Base-by-base conservation (phyloP, 2,888 invertebrate species). In the Serripes groenlandicus region DNA sequence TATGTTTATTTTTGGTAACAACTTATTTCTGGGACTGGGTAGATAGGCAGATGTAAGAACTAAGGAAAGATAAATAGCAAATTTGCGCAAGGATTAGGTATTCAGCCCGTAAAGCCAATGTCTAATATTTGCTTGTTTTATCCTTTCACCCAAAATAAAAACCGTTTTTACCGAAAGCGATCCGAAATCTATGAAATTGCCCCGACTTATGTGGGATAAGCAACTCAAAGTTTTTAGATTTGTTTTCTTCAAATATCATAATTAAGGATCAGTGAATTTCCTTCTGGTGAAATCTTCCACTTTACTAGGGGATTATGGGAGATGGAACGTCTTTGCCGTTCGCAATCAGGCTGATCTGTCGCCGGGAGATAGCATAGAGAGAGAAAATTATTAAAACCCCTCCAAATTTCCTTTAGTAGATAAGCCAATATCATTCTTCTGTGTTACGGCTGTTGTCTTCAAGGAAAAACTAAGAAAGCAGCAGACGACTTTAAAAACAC, bases 171-270 rank as follows among this genome's bases (percentile, higher is more conserved):
- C 34, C 28, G 15, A 34, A 62, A 28, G 56, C 18, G 56, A 56
- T 56, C 62, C 18, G 30, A 76, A 85, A 81, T 82, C 74, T 81
- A 83, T 77, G 80, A 86, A 86, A 86, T 86, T 86, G 86, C 75
- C 74, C 73, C 62, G 79, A 68, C 80, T 86, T 83, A 86, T 80
- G 83, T 86, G 62, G 86, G 86, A 83, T 86, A 81, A 86, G 78
- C 74, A 68, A 70, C 74, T 80, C 70, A 77, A 81, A 83, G 42
- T 79, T 84, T n/a, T 82, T 79, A 78, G 83, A 86, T 86, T 83
- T 84, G 86, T 84, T 84, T 83, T 81, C 72, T 72, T 83, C 70
- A 83, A 86, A 86, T 86, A 86, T 86, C 86, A 86, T 86, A 86
- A 86, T 86, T 81, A 84, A 77, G 83, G 86, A 86, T 86, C 86